These are phyloP conservation scores for Leucoma salicis DNA, from an alignment of 2,888 invertebrate genomes.

Conservation along the genomic window DNA sequence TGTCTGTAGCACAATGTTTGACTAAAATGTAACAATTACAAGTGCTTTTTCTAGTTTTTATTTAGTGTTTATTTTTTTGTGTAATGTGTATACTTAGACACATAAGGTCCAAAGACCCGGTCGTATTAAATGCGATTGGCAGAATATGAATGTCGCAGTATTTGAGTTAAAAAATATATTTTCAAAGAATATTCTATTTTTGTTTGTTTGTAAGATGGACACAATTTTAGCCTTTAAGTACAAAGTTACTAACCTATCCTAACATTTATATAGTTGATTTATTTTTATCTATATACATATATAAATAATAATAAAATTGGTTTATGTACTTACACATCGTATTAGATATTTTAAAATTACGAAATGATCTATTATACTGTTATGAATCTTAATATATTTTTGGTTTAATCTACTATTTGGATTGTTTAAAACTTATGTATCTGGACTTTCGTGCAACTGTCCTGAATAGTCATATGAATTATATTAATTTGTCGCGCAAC, in stretches of 20 bases:
- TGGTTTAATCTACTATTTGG: constrained; percentile 30
- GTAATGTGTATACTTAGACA: constrained; percentile 67
- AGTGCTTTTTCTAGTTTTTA: constrained; percentile 61
- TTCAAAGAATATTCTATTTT: constrained; percentile 44
- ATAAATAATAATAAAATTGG: constrained; percentile 52
- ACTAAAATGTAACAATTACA: constrained; percentile 53
- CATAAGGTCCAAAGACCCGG: constrained; percentile 74
- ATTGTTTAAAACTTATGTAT: constrained; percentile 24
- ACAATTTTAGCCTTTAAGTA: constrained; percentile 65
- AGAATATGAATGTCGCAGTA: constrained; percentile 59
- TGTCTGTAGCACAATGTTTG: constrained; percentile 61
- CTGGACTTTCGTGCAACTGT: constrained; percentile 18
- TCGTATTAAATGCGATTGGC: constrained; percentile 61
- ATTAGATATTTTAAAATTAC: constrained; percentile 43
- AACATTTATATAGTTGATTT: constrained; percentile 52
- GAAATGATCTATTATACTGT: constrained; percentile 53
- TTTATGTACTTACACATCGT: constrained; percentile 73
- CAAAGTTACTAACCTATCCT: constrained; percentile 70
- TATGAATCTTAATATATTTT: constrained; percentile 51
- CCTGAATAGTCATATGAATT: background rate
- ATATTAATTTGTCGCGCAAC: constrained; percentile 6
- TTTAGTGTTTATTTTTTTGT: constrained; percentile 53
- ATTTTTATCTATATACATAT: constrained; percentile 43
- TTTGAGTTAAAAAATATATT: constrained; percentile 47
- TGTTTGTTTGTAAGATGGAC: constrained; percentile 53